Conservation (phyloP, 2,888 invertebrate genomes). For the Tineola bisselliella region DNA sequence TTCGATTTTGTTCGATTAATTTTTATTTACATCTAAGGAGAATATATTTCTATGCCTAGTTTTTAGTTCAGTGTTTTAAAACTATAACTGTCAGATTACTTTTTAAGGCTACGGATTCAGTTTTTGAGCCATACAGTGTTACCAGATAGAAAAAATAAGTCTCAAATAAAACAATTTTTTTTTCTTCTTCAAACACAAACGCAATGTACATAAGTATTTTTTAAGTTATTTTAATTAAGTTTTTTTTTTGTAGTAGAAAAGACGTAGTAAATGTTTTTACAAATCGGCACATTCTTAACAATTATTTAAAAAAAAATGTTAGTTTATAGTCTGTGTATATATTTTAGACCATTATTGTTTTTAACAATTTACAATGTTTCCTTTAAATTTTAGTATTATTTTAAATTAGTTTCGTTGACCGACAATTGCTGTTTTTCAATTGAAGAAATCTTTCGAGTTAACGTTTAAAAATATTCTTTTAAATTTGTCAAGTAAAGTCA, state of each 20-base stretch:
- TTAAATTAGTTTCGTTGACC: too few species aligned
- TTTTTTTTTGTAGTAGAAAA: slow-evolving; percentile 11
- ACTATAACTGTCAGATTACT: slow-evolving; percentile 13
- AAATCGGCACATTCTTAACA: slow-evolving; percentile 7
- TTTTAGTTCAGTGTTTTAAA: background rate
- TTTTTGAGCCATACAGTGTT: slow-evolving; percentile 12
- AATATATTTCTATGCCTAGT: background rate
- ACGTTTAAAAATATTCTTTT: too few species aligned
- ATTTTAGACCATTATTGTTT: background rate
- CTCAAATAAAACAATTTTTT: background rate
- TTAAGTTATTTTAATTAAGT: slow-evolving; percentile 15
- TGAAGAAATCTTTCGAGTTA: too few species aligned
- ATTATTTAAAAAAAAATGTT: background rate
- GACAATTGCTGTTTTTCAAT: too few species aligned
- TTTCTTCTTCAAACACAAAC: slow-evolving; percentile 13
- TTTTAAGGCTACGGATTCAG: slow-evolving; percentile 15
- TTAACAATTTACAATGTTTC: too few species aligned
- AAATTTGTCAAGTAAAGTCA: too few species aligned
- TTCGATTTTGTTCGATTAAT: too few species aligned
- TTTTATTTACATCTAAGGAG: background rate
- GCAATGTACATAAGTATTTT: slow-evolving; percentile 17
- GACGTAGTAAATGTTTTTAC: slow-evolving; percentile 1
- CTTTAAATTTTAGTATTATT: too few species aligned
- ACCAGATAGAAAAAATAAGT: slow-evolving; percentile 16
- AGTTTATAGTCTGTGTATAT: background rate